phyloP scores from a whole-genome alignment of 2,113 vertebrate genomes.

The Taxidea taxus region DNA sequence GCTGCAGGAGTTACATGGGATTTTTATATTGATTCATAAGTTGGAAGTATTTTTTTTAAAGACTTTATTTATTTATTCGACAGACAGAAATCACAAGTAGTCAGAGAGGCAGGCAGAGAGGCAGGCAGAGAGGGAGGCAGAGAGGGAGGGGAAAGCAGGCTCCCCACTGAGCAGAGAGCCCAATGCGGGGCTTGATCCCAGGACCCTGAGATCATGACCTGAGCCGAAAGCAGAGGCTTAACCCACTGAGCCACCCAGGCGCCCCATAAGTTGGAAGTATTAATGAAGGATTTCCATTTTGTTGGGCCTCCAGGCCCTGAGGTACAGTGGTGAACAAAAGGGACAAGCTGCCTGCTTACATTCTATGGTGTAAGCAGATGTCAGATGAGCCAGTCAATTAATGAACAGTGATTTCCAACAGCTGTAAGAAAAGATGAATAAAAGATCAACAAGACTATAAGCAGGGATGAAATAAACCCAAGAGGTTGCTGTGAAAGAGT shows the following conservation, averaged over 20 bases:
- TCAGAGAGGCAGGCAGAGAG: too few relatives aligned
- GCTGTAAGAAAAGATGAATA: not conserved
- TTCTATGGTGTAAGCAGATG: too few relatives aligned
- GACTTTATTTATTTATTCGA: too few relatives aligned
- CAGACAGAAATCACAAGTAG: too few relatives aligned
- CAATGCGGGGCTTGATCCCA: too few relatives aligned
- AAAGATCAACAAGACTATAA: not conserved
- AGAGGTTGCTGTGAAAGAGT: not conserved
- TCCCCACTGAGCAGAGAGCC: too few relatives aligned
- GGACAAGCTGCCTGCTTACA: not conserved
- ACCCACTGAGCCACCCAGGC: too few relatives aligned
- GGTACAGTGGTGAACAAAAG: not conserved
- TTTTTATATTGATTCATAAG: not conserved
- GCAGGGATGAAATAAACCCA: not conserved
- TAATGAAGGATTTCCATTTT: not conserved
- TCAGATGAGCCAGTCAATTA: not conserved
- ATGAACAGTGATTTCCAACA: not conserved
- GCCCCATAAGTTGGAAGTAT: not conserved
- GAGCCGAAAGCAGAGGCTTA: too few relatives aligned
- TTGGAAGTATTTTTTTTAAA: not conserved
- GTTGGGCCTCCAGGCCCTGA: not conserved
- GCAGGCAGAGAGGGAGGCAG: too few relatives aligned
- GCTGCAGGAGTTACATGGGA: not conserved
- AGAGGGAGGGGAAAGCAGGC: too few relatives aligned
- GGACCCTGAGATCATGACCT: too few relatives aligned